These are phyloP conservation scores for Peromyscus californicus DNA, from an alignment of 2,113 vertebrate genomes.

Conservation along the genomic window DNA sequence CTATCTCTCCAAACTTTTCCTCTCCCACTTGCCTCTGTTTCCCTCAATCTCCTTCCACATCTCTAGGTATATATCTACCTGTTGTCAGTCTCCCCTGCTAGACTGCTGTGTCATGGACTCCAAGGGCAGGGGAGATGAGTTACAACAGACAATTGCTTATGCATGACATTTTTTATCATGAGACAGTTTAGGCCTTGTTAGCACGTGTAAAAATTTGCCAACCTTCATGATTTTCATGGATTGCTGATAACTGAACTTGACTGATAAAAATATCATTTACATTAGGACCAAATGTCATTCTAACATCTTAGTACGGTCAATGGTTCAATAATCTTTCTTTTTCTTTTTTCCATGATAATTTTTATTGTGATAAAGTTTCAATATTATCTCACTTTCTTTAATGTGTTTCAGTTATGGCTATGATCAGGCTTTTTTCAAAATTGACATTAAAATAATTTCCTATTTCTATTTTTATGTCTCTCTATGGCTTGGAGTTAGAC, in stretches of 20 bases:
- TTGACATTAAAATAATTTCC: not conserved
- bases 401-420: not conserved
- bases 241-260: not conserved
- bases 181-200: not conserved
- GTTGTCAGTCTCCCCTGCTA: not conserved
- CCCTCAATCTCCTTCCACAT: not conserved
- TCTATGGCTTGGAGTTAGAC: not conserved
- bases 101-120: not conserved
- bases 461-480: not conserved
- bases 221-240: not conserved
- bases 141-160: not conserved
- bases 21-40: not conserved
- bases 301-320: not conserved
- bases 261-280: not conserved
- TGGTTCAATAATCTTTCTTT: not conserved
- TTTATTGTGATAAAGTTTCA: not conserved
- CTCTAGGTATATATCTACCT: not conserved
- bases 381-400: not conserved
- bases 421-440: not conserved
- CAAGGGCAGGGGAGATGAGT: not conserved
- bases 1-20: not conserved
- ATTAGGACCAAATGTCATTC: not conserved
- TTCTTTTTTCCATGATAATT: not conserved
- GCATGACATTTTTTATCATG: not conserved
- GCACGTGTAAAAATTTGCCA: not conserved